Evolutionary conservation across 2,888 invertebrate genomes (phyloP), one percentile per base, ranked within the genome.

Genomic region (Buathra laborator): DNA sequence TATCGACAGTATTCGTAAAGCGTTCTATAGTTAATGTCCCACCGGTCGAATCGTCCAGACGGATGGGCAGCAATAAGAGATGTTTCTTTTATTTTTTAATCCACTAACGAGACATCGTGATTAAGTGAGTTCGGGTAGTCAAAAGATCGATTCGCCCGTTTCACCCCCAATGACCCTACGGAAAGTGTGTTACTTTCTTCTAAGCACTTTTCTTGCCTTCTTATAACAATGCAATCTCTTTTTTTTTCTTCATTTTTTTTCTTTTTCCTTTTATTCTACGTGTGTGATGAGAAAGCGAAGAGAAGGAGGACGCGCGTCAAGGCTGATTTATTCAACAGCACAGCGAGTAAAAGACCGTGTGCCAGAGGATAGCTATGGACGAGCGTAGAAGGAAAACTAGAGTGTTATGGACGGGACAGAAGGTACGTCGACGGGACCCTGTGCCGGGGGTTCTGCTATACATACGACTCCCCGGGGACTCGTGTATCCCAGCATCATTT

Each of bases 401-500:
- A 72, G 71, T 72, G 71, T 59, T 64, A 72, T 66, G 71, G 53
- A 46, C 32, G 76, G n/a, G 56, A 32, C 70, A 76, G 66, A 67
- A 16, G 51, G 72, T 59, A 62, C 83, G 66, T 75, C 70, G 70
- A 51, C 16, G 19, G 56, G 37, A 64, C 37, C 16, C 62, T 44
- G 29, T 24, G 68, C 7, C 16, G 59, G 71, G 32, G 43, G 46
- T 44, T 46, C 48, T 29, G n/a, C 32, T 62, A n/a, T 76, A 59
- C 56, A 59, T 53, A 80, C 80, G 80, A 75, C 75, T 76, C 83
- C 32, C 70, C 16, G 7, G 83, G 71, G 83, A 76, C 75, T 80
- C 83, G 83, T 84, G 75, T 76, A 51, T 84, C 48, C 75, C 80
- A 76, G 51, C 75, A 71, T 83, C 83, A 80, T 76, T 84, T 76